Evolutionary conservation across 2,888 invertebrate species (phyloP), one percentile per base, ranked within the genome.

Genomic region (Nomada ruficornis): DNA sequence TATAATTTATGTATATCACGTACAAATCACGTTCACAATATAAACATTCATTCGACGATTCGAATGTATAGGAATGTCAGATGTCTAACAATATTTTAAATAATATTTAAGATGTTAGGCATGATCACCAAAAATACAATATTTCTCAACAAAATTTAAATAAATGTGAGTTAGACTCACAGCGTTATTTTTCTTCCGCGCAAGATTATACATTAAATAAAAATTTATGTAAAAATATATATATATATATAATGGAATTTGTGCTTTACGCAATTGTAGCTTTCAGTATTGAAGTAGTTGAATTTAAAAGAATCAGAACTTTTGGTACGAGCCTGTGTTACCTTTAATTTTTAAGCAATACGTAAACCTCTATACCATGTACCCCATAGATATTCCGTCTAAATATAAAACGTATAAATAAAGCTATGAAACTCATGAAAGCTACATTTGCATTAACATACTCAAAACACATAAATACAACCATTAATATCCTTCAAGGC

Each of bases 401-500:
- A 85, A 83, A 74, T 70, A 57, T 50, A 47, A 67, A 77, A 50
- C 63, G 36, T 71, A 70, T 57, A 55, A 52, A 69, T 70, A 70
- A 18, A 60, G n/a, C 75, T 77, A 57, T 62, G 47, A 68, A 81
- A 81, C 36, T 54, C 75, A 54, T 74, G 47, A 85, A 77, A 80
- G 74, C 60, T 74, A 82, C 73, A 68, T 71, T 81, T 74, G 74
- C 69, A 72, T 57, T n/a, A n/a, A 73, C 57, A 60, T 52, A 62
- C 42, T 18, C 20, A 63, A 79, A 79, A 59, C 76, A 55, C 72
- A 70, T 52, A 65, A 42, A 62, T 15, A 67, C 36, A 18, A 7
- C 54, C 36, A 63, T 44, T 54, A 70, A 80, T 15, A 52, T 75
- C 54, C 50, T 76, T 93, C 84, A 94, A 87, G 94, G 94, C 98